Evolutionary conservation across 2,888 invertebrate genomes (phyloP), one percentile per base, ranked within the genome.

Genomic region (Dastarcus helophoroides): DNA sequence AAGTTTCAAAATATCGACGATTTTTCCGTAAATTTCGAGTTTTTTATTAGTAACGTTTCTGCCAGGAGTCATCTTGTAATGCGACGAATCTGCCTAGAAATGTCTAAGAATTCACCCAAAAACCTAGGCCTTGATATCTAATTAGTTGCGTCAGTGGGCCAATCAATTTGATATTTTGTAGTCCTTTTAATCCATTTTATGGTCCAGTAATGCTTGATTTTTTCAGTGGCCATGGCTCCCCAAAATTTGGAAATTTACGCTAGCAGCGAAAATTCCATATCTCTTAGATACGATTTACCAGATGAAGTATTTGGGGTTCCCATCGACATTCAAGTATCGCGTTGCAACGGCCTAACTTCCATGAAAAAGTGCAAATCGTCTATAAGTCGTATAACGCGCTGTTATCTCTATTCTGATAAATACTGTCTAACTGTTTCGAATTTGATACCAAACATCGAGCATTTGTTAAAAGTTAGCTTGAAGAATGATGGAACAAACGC

Each of bases 201-300:
- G n/a, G n/a, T n/a, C n/a, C n/a, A n/a, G n/a, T n/a, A n/a, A n/a
- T n/a, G n/a, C n/a, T n/a, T n/a, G n/a, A 29, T 14, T 21, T 14
- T 53, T 54, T 32, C 30, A 56, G 56, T 52, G 32, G 54, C 58
- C 6, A 42, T 48, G 13, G 23, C 42, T 12, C 47, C 54, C 2
- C 33, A 41, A 36, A 51, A 54, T 35, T 36, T 57, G 12, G 56
- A 58, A 46, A 32, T 55, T 7, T 59, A 57, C 36, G 44, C 56
- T n/a, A 48, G 50, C 3, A 51, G 49, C 26, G 29, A 39, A 19
- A 39, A 47, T 16, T 44, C 44, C 0, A 51, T 54, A 3, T 46
- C 45, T 8, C 33, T 60, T 14, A 42, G 59, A 13, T 60, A 48
- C 40, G 48, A 54, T 28, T 37, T 58, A 24, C 55, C 58, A 3